Percentiles rank a stretch among this genome's conserved stretches.
phyloP scores from a whole-genome alignment of 2,797 vertebrate species.

The Knipowitschia caucasica region DNA sequence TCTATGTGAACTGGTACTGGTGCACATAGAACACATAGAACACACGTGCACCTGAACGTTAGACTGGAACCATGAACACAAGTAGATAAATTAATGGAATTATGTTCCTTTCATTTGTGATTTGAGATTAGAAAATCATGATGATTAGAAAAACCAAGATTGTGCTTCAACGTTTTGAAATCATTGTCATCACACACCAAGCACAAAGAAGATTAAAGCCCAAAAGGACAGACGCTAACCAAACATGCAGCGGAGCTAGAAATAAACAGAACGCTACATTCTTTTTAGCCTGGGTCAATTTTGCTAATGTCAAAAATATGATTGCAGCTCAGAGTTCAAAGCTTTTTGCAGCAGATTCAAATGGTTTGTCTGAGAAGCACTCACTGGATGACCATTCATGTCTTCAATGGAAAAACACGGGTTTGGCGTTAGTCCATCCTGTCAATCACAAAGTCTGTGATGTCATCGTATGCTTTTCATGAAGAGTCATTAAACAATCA shows the following conservation, averaged over 20 bases:
- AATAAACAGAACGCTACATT: constrained; percentile 20
- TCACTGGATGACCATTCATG: constrained; percentile 74
- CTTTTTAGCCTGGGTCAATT: constrained; percentile 28
- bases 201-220: constrained; percentile 14
- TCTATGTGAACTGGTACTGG: too few relatives aligned
- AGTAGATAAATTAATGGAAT: too few relatives aligned
- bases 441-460: constrained; percentile 62
- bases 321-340: constrained; percentile 27
- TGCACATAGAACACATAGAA: too few relatives aligned
- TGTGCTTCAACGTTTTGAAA: not conserved
- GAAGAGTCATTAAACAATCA: constrained; percentile 10
- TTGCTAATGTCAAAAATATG: constrained; percentile 7
- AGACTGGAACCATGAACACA: too few relatives aligned
- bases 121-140: not conserved
- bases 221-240: constrained; percentile 23
- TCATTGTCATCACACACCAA: constrained; percentile 5
- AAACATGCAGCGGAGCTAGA: constrained; percentile 32
- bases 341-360: constrained; percentile 21
- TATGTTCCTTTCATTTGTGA: not conserved
- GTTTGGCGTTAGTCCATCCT: constrained; percentile 57
- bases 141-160: not conserved
- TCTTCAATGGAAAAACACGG: constrained; percentile 61
- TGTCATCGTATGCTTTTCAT: constrained; percentile 30
- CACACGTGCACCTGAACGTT: too few relatives aligned
- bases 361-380: constrained; percentile 46